phyloP scores from a whole-genome alignment of 2,113 vertebrate species.

The Prietella phreatophila region DNA sequence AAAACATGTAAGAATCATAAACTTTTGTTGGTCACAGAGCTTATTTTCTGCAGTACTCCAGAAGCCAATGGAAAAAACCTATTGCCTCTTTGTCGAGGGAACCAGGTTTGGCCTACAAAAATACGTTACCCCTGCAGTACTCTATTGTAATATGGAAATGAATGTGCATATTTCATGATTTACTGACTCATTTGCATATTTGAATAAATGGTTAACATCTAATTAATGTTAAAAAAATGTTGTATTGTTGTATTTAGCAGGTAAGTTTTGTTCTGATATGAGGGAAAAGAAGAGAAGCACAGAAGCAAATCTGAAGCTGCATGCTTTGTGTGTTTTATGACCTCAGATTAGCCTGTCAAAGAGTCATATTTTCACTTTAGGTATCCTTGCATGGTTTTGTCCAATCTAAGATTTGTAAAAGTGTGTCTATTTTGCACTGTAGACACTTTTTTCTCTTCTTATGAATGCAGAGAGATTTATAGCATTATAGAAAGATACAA shows the following conservation, averaged over 20 bases:
- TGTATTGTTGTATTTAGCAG: neutral
- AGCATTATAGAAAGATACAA: constrained; percentile 24
- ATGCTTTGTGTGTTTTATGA: neutral
- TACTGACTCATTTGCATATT: neutral
- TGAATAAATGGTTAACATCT: neutral
- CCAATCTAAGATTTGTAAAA: constrained; percentile 40
- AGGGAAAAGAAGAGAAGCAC: neutral
- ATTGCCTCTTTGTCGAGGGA: no score
- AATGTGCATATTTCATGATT: neutral
- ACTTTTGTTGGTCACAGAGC: no score
- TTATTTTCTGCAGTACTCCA: no score
- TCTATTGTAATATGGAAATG: neutral
- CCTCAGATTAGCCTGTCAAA: constrained; percentile 29
- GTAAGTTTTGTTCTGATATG: neutral
- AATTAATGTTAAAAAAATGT: neutral
- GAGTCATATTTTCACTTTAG: constrained; percentile 36
- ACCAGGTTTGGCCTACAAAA: no score
- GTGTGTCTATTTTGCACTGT: constrained; percentile 48
- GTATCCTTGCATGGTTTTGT: constrained; percentile 36
- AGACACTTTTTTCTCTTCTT: constrained; percentile 48
- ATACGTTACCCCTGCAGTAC: no score
- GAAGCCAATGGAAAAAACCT: no score
- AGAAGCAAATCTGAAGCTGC: neutral
- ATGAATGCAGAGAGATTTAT: constrained; percentile 44
- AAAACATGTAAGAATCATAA: no score